Percentiles rank a stretch among this genome's conserved stretches.
Conservation (phyloP, 2,113 vertebrate species). For the Callopanchax toddi region DNA sequence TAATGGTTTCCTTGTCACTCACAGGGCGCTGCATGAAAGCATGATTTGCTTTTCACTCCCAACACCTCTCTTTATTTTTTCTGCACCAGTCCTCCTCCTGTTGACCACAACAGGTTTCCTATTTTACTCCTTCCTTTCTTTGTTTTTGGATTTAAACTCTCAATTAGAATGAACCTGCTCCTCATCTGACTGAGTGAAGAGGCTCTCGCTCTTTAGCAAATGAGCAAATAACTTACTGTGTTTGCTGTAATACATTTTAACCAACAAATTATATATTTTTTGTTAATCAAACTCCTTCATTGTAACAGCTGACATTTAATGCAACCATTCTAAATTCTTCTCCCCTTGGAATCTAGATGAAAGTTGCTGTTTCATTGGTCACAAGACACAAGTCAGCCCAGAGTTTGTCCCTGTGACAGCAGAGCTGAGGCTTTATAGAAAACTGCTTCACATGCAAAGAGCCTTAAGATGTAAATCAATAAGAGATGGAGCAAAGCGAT, state of each 20-base stretch:
- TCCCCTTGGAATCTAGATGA: neutral
- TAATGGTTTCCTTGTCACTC: conserved; percentile 85
- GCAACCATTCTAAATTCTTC: neutral
- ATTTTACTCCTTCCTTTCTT: conserved; percentile 41
- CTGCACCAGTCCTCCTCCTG: conserved; percentile 45
- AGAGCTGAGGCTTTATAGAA: conserved; percentile 34
- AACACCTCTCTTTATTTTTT: conserved; percentile 66
- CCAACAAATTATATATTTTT: too few relatives aligned
- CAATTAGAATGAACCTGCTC: conserved; percentile 69
- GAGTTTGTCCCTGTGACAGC: conserved; percentile 35
- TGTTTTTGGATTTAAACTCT: conserved; percentile 61
- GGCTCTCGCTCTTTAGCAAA: conserved; percentile 38
- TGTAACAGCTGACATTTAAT: conserved; percentile 18
- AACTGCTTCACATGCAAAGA: conserved; percentile 49
- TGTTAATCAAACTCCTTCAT: too few relatives aligned
- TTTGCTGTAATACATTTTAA: conserved; percentile 1
- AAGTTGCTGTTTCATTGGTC: conserved; percentile 9
- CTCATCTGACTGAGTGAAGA: conserved; percentile 42
- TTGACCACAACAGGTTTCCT: conserved; percentile 50
- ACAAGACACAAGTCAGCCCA: neutral
- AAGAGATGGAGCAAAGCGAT: conserved; percentile 71
- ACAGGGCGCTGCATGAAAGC: conserved; percentile 75
- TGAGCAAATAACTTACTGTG: conserved; percentile 56
- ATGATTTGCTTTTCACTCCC: conserved; percentile 76
- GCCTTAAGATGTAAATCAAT: conserved; percentile 78